Evolutionary conservation across 2,113 vertebrate species (phyloP).

Genomic region (Pipa parva): DNA sequence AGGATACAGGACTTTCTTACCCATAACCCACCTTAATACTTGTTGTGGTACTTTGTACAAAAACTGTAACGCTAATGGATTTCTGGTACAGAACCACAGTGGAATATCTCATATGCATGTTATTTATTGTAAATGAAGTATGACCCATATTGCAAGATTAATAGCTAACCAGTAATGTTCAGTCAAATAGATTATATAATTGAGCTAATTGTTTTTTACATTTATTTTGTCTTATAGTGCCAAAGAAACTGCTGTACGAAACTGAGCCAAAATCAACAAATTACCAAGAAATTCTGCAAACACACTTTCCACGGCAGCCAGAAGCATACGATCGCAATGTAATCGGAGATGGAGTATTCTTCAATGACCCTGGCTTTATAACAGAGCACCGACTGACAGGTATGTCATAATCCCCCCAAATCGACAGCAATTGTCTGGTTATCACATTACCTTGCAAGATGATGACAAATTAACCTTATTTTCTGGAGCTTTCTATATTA

Average conservation of each 20-base stretch:
- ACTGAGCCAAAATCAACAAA: slow-evolving; percentile 60
- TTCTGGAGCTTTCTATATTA: no score
- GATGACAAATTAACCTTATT: no score
- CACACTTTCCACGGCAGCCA: slow-evolving; percentile 52
- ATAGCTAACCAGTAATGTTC: slow-evolving; percentile 3
- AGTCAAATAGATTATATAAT: slow-evolving; percentile 5
- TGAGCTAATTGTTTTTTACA: slow-evolving; percentile 36
- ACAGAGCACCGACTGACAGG: slow-evolving; percentile 66
- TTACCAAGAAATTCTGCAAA: slow-evolving; percentile 57
- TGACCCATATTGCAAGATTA: slow-evolving; percentile 29
- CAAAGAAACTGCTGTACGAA: slow-evolving; percentile 81
- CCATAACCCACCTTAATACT: no score
- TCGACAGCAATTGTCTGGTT: no score
- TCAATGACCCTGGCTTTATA: slow-evolving; percentile 65
- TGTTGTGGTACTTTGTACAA: no score
- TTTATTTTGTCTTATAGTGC: slow-evolving; percentile 63
- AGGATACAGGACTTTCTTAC: no score
- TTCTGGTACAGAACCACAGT: background rate
- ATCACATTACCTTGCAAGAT: no score
- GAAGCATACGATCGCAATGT: slow-evolving; percentile 72
- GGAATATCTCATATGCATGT: background rate
- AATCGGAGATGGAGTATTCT: slow-evolving; percentile 71
- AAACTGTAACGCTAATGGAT: no score
- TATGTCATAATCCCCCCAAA: slow-evolving; percentile 43
- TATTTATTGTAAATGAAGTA: slow-evolving; percentile 10